These are phyloP conservation scores for Julus scanicus DNA, from an alignment of 2,888 invertebrate genomes.

Conservation along the genomic window DNA sequence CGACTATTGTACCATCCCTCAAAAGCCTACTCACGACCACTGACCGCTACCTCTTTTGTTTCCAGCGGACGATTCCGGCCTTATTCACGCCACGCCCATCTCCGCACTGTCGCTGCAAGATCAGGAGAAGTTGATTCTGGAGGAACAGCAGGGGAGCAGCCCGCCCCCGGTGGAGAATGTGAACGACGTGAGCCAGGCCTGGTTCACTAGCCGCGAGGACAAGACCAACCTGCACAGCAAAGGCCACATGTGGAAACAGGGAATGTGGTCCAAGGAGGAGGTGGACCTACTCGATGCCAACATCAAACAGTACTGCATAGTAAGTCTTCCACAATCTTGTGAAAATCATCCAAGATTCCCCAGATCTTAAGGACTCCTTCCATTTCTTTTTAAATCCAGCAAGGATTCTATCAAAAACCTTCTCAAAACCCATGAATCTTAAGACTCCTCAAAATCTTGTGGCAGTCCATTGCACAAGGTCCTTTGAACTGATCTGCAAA, in stretches of 20 bases:
- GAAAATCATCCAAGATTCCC: no score
- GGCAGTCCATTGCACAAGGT: no score
- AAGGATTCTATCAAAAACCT: no score
- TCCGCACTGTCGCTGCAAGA: background rate
- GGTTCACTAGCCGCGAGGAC: slow-evolving; percentile 68
- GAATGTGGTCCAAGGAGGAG: slow-evolving; percentile 69
- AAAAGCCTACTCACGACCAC: background rate
- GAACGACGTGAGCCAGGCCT: slow-evolving; percentile 65
- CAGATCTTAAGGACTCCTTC: no score
- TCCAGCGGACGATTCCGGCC: slow-evolving; percentile 34
- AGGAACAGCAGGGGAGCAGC: background rate
- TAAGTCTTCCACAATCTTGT: slow-evolving; percentile 61
- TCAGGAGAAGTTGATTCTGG: background rate
- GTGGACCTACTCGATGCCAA: slow-evolving; percentile 66
- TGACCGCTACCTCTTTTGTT: background rate
- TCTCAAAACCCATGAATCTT: no score
- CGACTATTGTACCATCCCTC: background rate
- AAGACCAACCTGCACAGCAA: slow-evolving; percentile 65
- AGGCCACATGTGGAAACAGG: slow-evolving; percentile 68
- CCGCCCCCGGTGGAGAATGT: slow-evolving; percentile 32
- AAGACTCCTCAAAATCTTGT: no score
- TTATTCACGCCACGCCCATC: slow-evolving; percentile 47
- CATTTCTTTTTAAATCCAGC: no score
- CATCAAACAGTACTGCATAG: slow-evolving; percentile 66
- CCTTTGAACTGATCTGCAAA: background rate